Conservation (phyloP, 2,888 invertebrate species). For the Rhingia campestris region DNA sequence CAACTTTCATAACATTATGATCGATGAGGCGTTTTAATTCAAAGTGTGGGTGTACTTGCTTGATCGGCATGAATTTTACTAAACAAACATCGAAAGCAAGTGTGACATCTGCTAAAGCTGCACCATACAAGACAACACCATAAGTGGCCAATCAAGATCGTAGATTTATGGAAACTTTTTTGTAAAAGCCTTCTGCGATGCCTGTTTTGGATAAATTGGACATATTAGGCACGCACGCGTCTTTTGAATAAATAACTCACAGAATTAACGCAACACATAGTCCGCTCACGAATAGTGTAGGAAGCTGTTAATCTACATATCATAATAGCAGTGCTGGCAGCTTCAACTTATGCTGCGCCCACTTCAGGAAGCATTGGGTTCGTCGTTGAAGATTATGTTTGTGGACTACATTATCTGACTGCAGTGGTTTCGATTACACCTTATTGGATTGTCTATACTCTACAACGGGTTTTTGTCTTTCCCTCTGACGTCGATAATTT, state of each 20-base stretch:
- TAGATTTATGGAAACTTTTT: constrained; percentile 56
- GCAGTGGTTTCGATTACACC: constrained; percentile 25
- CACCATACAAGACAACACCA: constrained; percentile 39
- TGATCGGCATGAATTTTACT: constrained; percentile 5
- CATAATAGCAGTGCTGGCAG: background rate
- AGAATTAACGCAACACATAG: constrained; percentile 15
- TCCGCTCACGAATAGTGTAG: constrained; percentile 43
- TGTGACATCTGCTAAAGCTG: constrained; percentile 42
- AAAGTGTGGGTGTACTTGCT: constrained; percentile 46
- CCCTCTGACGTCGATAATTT: too few relatives aligned
- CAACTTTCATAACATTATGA: background rate
- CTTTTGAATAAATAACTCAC: constrained; percentile 41
- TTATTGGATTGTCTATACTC: too few relatives aligned
- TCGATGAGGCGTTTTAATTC: background rate
- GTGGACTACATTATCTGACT: constrained; percentile 21
- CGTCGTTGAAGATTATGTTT: constrained; percentile 29
- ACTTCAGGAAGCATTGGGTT: constrained; percentile 51
- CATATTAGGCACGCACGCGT: constrained; percentile 46
- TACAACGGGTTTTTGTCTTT: too few relatives aligned
- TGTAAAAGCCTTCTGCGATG: constrained; percentile 51
- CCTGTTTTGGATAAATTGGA: constrained; percentile 48
- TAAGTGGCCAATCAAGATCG: constrained; percentile 49
- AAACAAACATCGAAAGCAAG: constrained; percentile 30
- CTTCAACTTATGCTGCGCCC: constrained; percentile 50
- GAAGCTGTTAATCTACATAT: constrained; percentile 47